Evolutionary conservation across 2,797 vertebrate genomes (phyloP), one percentile per base, ranked within the genome.

Genomic region (Brachyalestes nurse): DNA sequence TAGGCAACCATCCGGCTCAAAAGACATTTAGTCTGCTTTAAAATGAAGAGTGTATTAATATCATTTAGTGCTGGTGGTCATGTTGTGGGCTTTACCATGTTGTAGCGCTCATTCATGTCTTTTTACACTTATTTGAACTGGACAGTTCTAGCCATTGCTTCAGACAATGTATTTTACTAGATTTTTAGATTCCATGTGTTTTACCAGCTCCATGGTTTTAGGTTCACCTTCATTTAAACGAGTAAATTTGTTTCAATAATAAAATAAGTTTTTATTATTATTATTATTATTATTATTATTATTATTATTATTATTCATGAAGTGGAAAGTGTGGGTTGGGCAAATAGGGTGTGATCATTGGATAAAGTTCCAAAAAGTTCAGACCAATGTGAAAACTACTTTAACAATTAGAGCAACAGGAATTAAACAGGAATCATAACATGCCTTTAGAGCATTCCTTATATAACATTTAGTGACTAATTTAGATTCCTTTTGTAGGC

Each of bases 241-340:
- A 13, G 3, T 51, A 13, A 51, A 25, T 23, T 60, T 23, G 21
- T 21, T 25, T 60, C 2, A 23, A 60, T 60, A 9, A 23, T 21
- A 23, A 58, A 58, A 7, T 58, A 58, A 58, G 13, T 61, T 61
- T 14, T 60, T 60, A 60, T 60, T 60, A 8, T 21, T 58, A 5
- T 58, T 21, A 55, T 19, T 55, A 55, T 55, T 23, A 58, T 58
- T 58, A 58, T 57, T 58, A 23, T 58, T 58, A 58, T 58, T 58
- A 23, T 61, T 61, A 14, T 61, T 61, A 13, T 61, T 61, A 7
- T 58, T 25, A 4, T 25, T 60, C 13, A 13, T 10, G 28, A 12
- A 25, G 23, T 13, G 10, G 47, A 49, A 49, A 49, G 42, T 45
- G 42, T 45, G n/a, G 23, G 19, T 21, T 45, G 42, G 0, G 45